Conservation (phyloP, 2,888 invertebrate species). For the Yponomeuta sedellus region DNA sequence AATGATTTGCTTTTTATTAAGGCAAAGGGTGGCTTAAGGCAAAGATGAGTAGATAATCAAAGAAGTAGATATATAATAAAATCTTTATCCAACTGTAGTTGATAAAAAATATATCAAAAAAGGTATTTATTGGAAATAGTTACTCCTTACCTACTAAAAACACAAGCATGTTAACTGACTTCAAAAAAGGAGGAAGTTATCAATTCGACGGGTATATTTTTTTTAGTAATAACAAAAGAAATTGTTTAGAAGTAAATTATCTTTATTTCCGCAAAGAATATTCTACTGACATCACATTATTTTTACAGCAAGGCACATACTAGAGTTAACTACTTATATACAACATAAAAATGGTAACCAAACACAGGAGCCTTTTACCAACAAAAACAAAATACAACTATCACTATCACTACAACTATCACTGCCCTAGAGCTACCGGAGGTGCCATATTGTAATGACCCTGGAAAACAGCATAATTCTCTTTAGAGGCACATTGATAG, state of each 20-base stretch:
- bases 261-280: slow-evolving; percentile 1
- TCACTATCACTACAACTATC: slow-evolving; percentile 45
- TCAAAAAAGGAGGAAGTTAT: too few relatives aligned
- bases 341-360: slow-evolving; percentile 13
- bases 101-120: too few relatives aligned
- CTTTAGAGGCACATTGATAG: slow-evolving; percentile 67
- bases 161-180: too few relatives aligned
- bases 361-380: neutral
- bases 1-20: too few relatives aligned
- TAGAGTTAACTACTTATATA: neutral
- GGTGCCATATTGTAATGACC: slow-evolving; percentile 69
- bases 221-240: neutral
- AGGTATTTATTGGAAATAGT: too few relatives aligned
- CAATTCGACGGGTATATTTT: too few relatives aligned
- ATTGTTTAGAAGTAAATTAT: neutral
- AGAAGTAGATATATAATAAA: too few relatives aligned
- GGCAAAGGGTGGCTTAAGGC: too few relatives aligned
- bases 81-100: too few relatives aligned
- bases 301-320: slow-evolving; percentile 12
- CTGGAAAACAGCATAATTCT: slow-evolving; percentile 67
- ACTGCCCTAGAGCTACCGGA: slow-evolving; percentile 67
- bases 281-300: slow-evolving; percentile 6
- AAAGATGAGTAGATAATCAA: too few relatives aligned
- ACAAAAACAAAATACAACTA: slow-evolving; percentile 24
- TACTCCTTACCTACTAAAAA: too few relatives aligned